phyloP scores from a whole-genome alignment of 2,113 vertebrate genomes.

The human (Homo sapiens) region DNA sequence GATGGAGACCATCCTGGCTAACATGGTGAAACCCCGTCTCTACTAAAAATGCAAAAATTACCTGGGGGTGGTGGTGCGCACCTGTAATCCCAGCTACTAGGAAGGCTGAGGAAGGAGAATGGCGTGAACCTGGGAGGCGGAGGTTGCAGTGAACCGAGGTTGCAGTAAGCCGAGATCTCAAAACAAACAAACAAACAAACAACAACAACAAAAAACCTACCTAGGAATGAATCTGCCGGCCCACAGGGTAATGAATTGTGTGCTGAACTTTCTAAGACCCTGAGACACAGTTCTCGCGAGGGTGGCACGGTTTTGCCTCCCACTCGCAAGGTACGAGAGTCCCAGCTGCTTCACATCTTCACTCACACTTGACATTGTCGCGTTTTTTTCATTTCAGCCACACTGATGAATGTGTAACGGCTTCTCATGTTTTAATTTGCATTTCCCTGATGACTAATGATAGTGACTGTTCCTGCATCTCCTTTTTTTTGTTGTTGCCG shows the following conservation, averaged over 20 bases:
- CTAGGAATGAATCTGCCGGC: background rate
- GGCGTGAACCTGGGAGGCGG: too few relatives aligned
- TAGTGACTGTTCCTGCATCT: background rate
- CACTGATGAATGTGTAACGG: too few relatives aligned
- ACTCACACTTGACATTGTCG: fast-evolving
- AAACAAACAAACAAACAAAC: too few relatives aligned
- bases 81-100: too few relatives aligned
- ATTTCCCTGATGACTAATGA: background rate
- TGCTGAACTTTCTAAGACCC: background rate
- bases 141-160: too few relatives aligned
- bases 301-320: background rate
- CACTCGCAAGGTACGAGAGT: background rate
- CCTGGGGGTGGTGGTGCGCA: fast-evolving
- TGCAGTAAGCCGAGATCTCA: too few relatives aligned
- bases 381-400: background rate
- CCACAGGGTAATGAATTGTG: background rate
- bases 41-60: too few relatives aligned
- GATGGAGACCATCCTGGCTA: too few relatives aligned
- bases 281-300: background rate
- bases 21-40: too few relatives aligned
- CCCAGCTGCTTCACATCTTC: background rate
- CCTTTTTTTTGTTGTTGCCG: too few relatives aligned
- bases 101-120: too few relatives aligned
- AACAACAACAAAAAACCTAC: too few relatives aligned
- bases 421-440: background rate